Conservation (phyloP, 2,888 invertebrate genomes). For the Agapostemon virescens region DNA sequence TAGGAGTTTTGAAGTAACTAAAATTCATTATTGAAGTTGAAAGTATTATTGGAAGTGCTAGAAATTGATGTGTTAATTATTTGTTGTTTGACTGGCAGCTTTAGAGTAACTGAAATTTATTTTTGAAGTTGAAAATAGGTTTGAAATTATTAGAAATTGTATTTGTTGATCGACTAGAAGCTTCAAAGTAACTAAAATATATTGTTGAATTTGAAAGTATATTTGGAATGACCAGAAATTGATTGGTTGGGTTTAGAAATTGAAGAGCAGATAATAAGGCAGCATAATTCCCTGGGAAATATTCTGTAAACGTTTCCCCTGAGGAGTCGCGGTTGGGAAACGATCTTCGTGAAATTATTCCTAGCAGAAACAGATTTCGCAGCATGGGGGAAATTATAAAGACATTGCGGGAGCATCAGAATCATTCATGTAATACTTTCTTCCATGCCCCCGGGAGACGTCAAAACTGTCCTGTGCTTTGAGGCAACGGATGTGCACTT, state of each 20-base stretch:
- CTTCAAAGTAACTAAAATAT: background rate
- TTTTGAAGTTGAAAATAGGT: too few species aligned
- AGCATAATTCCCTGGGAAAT: background rate
- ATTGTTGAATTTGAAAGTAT: background rate
- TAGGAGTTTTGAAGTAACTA: too few species aligned
- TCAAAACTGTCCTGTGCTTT: constrained; percentile 4
- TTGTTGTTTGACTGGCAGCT: too few species aligned
- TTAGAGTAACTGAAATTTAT: too few species aligned
- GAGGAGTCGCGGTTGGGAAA: background rate
- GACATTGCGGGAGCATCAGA: background rate
- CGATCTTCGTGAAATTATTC: background rate
- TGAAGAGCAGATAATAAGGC: background rate
- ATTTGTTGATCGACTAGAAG: too few species aligned
- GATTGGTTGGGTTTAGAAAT: background rate
- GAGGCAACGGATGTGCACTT: background rate
- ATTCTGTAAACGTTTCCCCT: background rate
- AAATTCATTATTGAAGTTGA: too few species aligned
- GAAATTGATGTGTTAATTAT: too few species aligned
- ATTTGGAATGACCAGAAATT: background rate
- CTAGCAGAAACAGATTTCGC: background rate
- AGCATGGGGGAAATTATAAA: background rate
- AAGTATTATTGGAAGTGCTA: too few species aligned
- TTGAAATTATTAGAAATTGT: too few species aligned
- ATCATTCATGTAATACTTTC: constrained; percentile 15
- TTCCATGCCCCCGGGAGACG: constrained; percentile 4